Base-by-base conservation (phyloP, 2,113 vertebrate species). In the Oreamnos americanus region DNA sequence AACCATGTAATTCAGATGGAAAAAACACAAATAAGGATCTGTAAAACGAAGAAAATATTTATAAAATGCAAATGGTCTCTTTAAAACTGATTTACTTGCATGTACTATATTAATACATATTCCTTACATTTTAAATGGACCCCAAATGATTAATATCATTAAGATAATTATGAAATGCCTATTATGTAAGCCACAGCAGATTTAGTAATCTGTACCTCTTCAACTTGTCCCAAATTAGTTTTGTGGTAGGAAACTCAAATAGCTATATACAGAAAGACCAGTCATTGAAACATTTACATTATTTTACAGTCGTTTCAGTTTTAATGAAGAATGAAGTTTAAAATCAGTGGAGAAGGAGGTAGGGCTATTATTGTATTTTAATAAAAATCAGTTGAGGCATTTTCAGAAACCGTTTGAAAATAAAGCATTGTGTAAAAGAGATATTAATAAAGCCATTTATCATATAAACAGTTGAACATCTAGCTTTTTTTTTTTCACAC, bases 211-310 rank as follows among this genome's bases (percentile, higher is more conserved):
- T 49, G 6, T 87, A 90, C 93, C 81, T 83, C 47, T 95, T 90
- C 23, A 33, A 12, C 9, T 67, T 78, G 83, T 45, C 76, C 55
- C 98, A 87, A 25, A 95, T 97, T 98, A 94, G 84, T 98, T 97
- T 96, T 86, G 91, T 78, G 78, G 3, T 21, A 86, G 7, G 10
- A 64, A 76, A 78, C 43, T 81, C 62, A 88, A 51, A 86, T 3
- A 17, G 11, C 30, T 55, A 3, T 25, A 6, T 14, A 39, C 13
- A 43, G 4, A 55, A n/a, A 93, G 17, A 36, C 25, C n/a, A n/a
- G 36, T 26, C 60, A 33, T 9, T 8, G 7, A 96, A n/a, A 51
- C 28, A 39, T 25, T 21, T 39, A 74, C 30, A 92, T 55, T n/a
- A 17, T 36, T 92, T 64, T 45, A 7, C 6, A 82, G 39, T 26